Percentiles rank a stretch among this genome's conserved stretches.
Conservation (phyloP, 2,888 invertebrate genomes). For the Macrophya alboannulata region DNA sequence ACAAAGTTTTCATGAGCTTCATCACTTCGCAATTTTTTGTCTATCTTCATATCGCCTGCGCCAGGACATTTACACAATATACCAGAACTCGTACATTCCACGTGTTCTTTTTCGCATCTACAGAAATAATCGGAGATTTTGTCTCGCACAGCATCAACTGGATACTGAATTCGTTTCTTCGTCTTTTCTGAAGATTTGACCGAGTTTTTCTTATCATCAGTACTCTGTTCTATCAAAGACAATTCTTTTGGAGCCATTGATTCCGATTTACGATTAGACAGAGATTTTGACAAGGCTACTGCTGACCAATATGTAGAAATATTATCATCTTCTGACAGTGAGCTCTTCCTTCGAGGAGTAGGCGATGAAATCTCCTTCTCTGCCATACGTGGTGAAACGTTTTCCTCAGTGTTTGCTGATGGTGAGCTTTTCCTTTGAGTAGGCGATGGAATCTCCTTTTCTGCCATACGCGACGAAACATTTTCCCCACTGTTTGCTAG, state of each 20-base stretch:
- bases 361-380: not conserved
- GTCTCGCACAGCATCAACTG: constrained; percentile 1
- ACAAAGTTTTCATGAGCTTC: constrained; percentile 12
- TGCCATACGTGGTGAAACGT: not conserved
- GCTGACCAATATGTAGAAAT: not conserved
- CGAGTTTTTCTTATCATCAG: not conserved
- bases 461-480: not conserved
- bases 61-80: constrained; percentile 21
- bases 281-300: not conserved
- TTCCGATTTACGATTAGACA: not conserved
- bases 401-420: too few species aligned
- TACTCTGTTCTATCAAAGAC: not conserved
- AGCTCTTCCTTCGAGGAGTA: not conserved
- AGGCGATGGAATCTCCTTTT: not conserved
- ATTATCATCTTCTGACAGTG: not conserved
- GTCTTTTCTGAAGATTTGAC: not conserved
- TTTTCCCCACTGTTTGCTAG: not conserved
- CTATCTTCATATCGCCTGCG: not conserved
- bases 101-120: not conserved
- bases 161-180: not conserved
- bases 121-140: constrained; percentile 30
- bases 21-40: not conserved
- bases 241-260: not conserved
- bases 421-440: not conserved
- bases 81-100: constrained; percentile 8